Base-by-base conservation (phyloP, 1,140 invertebrate species). In the Aleiodes sp. region DNA sequence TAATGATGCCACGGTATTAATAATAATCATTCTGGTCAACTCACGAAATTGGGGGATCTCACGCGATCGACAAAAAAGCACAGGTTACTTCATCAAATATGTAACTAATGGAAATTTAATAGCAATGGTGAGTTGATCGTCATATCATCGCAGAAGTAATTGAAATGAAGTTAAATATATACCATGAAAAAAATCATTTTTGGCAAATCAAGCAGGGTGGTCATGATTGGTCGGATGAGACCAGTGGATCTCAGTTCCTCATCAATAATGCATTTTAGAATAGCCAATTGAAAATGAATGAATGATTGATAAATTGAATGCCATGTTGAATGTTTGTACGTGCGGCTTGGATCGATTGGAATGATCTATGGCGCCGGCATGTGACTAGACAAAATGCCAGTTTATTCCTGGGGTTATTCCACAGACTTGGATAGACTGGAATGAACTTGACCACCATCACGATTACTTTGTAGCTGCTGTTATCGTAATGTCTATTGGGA, bases 291-390 rank as follows among this genome's bases (percentile, higher is more conserved):
- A 59, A n/a, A 31, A 26, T 9, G 24, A 56, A 12, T 24, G 12
- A 10, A 4, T 56, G 46, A 28, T 31, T 4, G 56, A 59, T 59
- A 31, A 31, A 59, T 59, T 26, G 26, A 33, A 65, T 56, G 21
- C 26, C 21, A 26, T 19, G n/a, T 8, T 35, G 3, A 28, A 14
- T 9, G 41, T 31, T n/a, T 10, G 43, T 56, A 14, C 21, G 33
- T 35, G 46, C 21, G 21, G 37, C 16, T 9, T 31, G 28, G 31
- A 65, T 56, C 64, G 28, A 65, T 65, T 31, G 28, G 31, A 65
- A 57, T 65, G 64, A 65, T 65, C 9, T 65, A 57, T 65, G 16
- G 19, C 31, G 16, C 12, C 29, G 60, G 60, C 60, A 21, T 37
- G 28, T 14, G 12, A 8, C 2, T 19, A 19, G 46, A 26, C 46